Base-by-base conservation (phyloP, 2,797 vertebrate genomes). In the Phataginus tricuspis region DNA sequence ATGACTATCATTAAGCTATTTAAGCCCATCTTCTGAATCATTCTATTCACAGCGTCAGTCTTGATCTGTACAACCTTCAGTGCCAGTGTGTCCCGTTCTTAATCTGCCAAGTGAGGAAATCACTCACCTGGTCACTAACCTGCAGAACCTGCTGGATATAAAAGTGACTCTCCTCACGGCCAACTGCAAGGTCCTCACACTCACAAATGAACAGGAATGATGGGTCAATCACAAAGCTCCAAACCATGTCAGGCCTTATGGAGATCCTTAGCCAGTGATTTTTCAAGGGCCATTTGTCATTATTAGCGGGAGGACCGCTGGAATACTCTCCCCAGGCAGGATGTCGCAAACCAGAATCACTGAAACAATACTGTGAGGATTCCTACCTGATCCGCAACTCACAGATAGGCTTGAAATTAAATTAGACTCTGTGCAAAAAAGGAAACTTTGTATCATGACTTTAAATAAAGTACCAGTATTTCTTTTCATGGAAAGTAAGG, bases 1-100 rank as follows among this genome's bases (percentile, higher is more conserved):
- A 91, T 93, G 94, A 93, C 55, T 12, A 37, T 93, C 94, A 94
- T 79, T 79, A 96, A 96, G 45, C n/a, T 23, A 83, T 42, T 96
- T 91, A 95, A 92, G 96, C 49, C 72, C 75, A 89, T 85, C 69
- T 95, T 68, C 90, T 42, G 18, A 53, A 88, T 94, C 86, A 19
- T 37, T 94, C 86, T 78, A 72, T 55, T 93, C 94, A 64, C 37
- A 42, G 2, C 3, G 69, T 27, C 84, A 86, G 74, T 79, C 61
- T 75, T 78, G 84, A 89, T 7, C 51, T 93, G 93, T 29, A 7
- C 5, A 59, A 11, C n/a, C 12, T 10, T 11, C 16, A 19, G 51
- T 75, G 1, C 74, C 55, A 80, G 42, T 59, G 10, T 21, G 29
- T 63, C 45, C 12, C 27, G 0, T 18, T 90, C 68, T 77, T 90